phyloP scores from a whole-genome alignment of 2,888 invertebrate species.

The Eucera pruinosa region DNA sequence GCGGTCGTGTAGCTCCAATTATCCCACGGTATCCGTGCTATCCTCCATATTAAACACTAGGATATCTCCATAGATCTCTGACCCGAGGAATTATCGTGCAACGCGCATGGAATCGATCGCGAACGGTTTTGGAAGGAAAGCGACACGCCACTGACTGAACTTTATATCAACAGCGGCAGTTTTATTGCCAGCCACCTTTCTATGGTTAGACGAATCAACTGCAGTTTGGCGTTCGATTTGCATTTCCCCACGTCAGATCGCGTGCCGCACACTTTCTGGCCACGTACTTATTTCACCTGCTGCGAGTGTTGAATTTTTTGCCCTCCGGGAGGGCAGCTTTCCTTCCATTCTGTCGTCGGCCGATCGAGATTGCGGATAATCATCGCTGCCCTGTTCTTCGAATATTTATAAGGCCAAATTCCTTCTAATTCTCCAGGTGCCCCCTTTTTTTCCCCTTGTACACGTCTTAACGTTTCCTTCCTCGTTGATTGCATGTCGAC shows the following conservation, averaged over 20 bases:
- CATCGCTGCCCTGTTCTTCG: conserved; percentile 46
- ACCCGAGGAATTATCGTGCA: conserved; percentile 27
- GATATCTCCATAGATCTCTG: conserved; percentile 37
- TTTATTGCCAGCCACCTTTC: conserved; percentile 47
- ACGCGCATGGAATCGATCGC: conserved; percentile 19
- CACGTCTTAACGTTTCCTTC: not conserved
- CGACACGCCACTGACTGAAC: conserved; percentile 46
- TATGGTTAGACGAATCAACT: conserved; percentile 53
- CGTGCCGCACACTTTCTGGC: conserved; percentile 55
- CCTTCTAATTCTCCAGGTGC: conserved; percentile 26
- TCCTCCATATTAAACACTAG: conserved; percentile 42
- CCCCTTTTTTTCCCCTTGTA: not conserved
- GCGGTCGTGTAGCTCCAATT: conserved; percentile 38
- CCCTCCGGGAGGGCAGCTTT: conserved; percentile 29
- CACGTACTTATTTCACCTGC: conserved; percentile 55
- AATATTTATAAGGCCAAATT: conserved; percentile 53
- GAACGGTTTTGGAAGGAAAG: conserved; percentile 10
- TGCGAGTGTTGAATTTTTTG: conserved; percentile 50
- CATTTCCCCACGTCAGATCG: conserved; percentile 67
- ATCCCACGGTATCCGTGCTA: conserved; percentile 46
- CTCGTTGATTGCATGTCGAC: conserved; percentile 53
- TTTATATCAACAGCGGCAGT: conserved; percentile 44
- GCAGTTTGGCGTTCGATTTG: conserved; percentile 65
- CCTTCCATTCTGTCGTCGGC: conserved; percentile 43
- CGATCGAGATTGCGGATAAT: conserved; percentile 55